Base-by-base conservation (phyloP, 2,888 invertebrate genomes). In the Trissolcus brochymenae region DNA sequence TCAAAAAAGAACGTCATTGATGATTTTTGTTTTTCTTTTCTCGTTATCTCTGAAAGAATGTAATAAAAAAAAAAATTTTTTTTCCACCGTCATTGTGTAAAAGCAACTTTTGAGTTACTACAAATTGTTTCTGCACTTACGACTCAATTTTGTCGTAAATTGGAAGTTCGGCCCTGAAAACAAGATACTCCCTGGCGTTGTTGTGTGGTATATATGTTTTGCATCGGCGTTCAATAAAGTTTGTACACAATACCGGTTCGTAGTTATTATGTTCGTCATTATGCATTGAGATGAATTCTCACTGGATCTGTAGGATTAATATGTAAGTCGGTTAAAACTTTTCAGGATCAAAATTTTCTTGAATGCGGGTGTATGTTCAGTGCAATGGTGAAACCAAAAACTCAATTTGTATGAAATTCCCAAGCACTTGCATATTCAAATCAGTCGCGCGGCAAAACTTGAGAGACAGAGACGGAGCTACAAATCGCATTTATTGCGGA, bases 81-180 rank as follows among this genome's bases (percentile, higher is more conserved):
- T 35, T 35, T 35, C 35, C 11, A 35, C 7, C 35, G 35, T 35
- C 35, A 35, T 51, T 51, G 19, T 51, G 19, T 9, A 46, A 46
- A 46, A 19, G n/a, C 19, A 46, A 46, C 16, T 46, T 51, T 16
- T 17, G 19, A 51, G 16, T 51, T 17, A 19, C 16, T 51, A 16
- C 11, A 51, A 51, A 51, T 19, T 51, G 51, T 51, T 51, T 51
- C 17, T 51, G 51, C 51, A 35, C 29, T 17, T 43, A 50, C 41
- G 40, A 53, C 40, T 50, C 50, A 57, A 67, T 51, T 59, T 35
- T 51, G 51, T 17, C 50, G 57, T 50, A 51, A 56, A 66, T 41
- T 66, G 13, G 35, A 35, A 40, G 14, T 65, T 65, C 35, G 19
- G 35, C 16, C 53, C 55, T 65, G 43, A 9, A 40, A 50, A 56